Percentiles rank a stretch among this genome's conserved stretches.
These are phyloP conservation scores for Piscicola geometra DNA, from an alignment of 2,888 invertebrate genomes.

Conservation along the genomic window DNA sequence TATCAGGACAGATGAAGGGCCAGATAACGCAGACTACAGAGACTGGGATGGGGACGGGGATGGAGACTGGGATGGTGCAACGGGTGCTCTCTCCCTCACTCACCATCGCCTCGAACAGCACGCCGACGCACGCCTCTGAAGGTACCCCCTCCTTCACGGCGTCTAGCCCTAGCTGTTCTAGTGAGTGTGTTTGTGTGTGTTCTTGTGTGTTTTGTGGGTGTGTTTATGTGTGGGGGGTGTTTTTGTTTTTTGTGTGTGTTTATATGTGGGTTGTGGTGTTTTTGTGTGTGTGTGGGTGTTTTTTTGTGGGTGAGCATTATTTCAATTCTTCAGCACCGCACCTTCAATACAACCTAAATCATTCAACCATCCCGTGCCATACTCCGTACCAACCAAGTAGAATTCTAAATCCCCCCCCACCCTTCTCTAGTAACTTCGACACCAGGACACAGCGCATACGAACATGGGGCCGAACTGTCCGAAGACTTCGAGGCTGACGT, in stretches of 20 bases:
- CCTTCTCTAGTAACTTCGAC: neutral
- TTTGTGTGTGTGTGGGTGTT: no score
- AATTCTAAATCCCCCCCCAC: neutral
- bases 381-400: no score
- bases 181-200: conserved; percentile 46
- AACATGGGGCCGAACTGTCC: neutral
- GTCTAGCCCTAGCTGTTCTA: conserved; percentile 70
- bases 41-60: neutral
- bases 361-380: no score
- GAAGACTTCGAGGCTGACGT: neutral
- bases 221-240: no score
- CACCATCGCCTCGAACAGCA: conserved; percentile 57
- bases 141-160: conserved; percentile 95
- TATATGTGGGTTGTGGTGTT: no score
- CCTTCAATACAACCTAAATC: no score
- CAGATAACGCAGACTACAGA: neutral
- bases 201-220: no score
- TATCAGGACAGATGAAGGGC: neutral
- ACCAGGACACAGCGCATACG: neutral
- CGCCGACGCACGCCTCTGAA: conserved; percentile 92
- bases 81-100: conserved; percentile 13
- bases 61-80: conserved; percentile 5
- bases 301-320: neutral
- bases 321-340: neutral
- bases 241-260: no score